These are phyloP conservation scores for Bufo bufo DNA, from an alignment of 2,113 vertebrate genomes.

Conservation along the genomic window DNA sequence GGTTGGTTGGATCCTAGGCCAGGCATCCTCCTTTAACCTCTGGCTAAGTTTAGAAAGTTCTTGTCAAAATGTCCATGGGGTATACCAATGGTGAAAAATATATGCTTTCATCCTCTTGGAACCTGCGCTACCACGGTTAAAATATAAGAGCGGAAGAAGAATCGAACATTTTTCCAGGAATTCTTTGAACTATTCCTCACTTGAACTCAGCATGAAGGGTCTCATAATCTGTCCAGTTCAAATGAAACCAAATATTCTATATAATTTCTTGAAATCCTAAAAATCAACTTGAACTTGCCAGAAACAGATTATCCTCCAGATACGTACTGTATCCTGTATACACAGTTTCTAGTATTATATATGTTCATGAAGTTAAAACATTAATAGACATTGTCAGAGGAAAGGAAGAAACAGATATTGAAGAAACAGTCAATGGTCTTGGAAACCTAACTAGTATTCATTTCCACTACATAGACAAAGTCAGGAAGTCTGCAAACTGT, in stretches of 20 bases:
- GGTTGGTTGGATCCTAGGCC: no score
- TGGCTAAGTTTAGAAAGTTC: no score
- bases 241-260: background rate
- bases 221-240: background rate
- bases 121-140: no score
- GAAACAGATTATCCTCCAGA: background rate
- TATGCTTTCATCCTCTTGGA: no score
- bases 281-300: background rate
- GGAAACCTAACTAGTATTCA: background rate
- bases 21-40: no score
- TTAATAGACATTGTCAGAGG: background rate
- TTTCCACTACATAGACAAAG: slow-evolving; percentile 16
- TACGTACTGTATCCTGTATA: background rate
- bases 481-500: slow-evolving; percentile 17
- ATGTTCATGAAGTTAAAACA: background rate
- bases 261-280: background rate
- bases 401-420: slow-evolving; percentile 4
- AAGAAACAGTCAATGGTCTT: slow-evolving; percentile 5
- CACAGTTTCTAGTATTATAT: background rate
- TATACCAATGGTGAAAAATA: no score
- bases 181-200: no score
- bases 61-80: no score
- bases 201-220: background rate
- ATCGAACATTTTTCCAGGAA: no score
- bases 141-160: no score